Evolutionary conservation across 2,888 invertebrate species (phyloP).

Genomic region (Drosophila macrothrix): DNA sequence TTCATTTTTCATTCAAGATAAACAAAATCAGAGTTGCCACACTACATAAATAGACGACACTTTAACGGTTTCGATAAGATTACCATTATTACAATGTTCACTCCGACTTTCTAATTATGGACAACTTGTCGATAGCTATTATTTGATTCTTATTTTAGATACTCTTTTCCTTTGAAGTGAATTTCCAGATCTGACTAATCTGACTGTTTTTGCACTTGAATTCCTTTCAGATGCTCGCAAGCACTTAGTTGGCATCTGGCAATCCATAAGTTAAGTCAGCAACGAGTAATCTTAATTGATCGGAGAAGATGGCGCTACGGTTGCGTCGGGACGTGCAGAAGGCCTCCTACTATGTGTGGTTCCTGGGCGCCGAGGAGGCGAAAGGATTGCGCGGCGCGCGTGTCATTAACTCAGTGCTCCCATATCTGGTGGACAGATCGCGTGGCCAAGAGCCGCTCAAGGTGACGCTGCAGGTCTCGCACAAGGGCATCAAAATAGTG

Average conservation of each 20-base stretch:
- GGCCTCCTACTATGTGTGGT: conserved; percentile 96
- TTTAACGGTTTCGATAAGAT: background rate
- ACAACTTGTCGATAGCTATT: background rate
- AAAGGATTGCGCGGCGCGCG: conserved; percentile 94
- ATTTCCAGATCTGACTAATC: background rate
- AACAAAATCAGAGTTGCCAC: background rate
- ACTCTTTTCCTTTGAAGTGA: background rate
- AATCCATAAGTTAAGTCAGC: conserved; percentile 22
- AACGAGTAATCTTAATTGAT: conserved; percentile 33
- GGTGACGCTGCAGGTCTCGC: conserved; percentile 95
- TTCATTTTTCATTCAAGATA: background rate
- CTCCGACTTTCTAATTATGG: background rate
- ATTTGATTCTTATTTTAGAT: background rate
- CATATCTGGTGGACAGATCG: conserved; percentile 93
- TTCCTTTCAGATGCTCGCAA: conserved; percentile 24
- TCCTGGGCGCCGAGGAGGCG: conserved; percentile 97
- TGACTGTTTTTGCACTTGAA: background rate
- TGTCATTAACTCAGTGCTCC: conserved; percentile 93
- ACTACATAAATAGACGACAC: background rate
- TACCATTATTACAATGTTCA: background rate
- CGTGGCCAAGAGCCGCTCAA: conserved; percentile 94
- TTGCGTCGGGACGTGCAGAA: conserved; percentile 94
- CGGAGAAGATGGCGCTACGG: conserved; percentile 90
- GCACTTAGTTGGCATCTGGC: conserved; percentile 13
- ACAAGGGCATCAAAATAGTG: conserved; percentile 97